Conservation (phyloP, 2,113 vertebrate genomes). For the Beaufortia kweichowensis region DNA sequence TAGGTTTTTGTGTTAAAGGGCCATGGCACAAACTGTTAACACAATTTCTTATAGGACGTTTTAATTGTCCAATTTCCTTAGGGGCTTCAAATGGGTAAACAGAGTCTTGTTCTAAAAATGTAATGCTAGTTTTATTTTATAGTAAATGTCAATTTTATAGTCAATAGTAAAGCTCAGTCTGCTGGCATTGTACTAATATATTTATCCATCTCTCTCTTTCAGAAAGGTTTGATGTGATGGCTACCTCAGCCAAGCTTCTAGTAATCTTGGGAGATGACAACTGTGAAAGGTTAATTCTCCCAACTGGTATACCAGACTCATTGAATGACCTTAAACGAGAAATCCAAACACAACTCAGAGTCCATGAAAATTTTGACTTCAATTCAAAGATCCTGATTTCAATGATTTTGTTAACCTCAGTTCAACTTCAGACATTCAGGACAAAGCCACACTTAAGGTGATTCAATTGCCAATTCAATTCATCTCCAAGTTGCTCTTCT, state of each 20-base stretch:
- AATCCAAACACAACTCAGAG: conserved; percentile 15
- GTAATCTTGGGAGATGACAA: conserved; percentile 7
- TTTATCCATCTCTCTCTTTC: too few species aligned
- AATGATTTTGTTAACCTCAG: conserved; percentile 15
- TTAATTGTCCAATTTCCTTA: too few species aligned
- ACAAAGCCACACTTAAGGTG: not conserved
- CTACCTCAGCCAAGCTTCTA: conserved; percentile 1
- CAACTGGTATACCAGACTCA: not conserved
- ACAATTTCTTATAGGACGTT: too few species aligned
- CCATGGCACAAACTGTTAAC: too few species aligned
- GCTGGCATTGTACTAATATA: too few species aligned
- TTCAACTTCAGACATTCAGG: conserved; percentile 10
- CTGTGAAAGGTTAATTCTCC: conserved; percentile 12
- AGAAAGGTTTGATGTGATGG: not conserved
- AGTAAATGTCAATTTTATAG: too few species aligned
- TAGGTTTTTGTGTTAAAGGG: too few species aligned
- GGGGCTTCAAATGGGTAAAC: too few species aligned
- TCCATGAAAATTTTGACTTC: not conserved
- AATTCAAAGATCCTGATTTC: conserved; percentile 2
- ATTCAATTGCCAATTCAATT: not conserved
- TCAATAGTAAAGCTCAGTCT: too few species aligned
- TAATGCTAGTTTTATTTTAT: too few species aligned
- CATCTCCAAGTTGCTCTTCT: too few species aligned
- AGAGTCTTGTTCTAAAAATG: too few species aligned
- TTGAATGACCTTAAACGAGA: conserved; percentile 2